Evolutionary conservation across 64 coral and sea anemone species (phyloP).

Genomic region (Montipora capricornis): DNA sequence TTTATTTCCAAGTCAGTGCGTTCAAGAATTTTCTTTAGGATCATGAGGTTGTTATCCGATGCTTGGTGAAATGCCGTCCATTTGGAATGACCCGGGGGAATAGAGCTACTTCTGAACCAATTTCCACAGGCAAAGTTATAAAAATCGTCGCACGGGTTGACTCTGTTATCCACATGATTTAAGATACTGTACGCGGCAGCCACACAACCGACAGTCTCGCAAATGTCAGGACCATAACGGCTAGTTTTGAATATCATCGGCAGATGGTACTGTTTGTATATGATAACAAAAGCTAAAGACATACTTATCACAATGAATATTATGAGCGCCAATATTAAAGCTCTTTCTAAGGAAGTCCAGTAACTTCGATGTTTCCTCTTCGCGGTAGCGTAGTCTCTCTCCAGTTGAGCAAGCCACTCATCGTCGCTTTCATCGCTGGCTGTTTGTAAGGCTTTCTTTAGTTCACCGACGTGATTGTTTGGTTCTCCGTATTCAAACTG

Average conservation of each 20-base stretch:
- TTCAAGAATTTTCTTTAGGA: slow-evolving; percentile 86
- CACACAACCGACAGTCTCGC: slow-evolving; percentile 79
- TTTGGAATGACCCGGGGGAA: slow-evolving; percentile 74
- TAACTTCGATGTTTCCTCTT: slow-evolving; percentile 61
- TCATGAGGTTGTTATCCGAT: slow-evolving; percentile 73
- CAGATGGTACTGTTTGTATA: slow-evolving; percentile 50
- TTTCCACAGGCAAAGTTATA: slow-evolving; percentile 89
- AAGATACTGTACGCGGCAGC: slow-evolving; percentile 87
- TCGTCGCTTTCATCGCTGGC: slow-evolving; percentile 93
- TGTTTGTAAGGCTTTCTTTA: slow-evolving; percentile 72
- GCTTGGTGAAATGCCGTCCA: slow-evolving; percentile 91
- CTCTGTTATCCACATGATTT: slow-evolving; percentile 80
- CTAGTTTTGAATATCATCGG: neutral
- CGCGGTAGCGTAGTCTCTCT: slow-evolving; percentile 87
- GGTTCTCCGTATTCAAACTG: slow-evolving; percentile 82
- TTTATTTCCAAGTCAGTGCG: slow-evolving; percentile 39
- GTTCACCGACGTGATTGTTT: slow-evolving; percentile 31
- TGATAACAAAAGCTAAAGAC: slow-evolving; percentile 77
- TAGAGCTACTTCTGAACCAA: slow-evolving; percentile 74
- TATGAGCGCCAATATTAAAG: slow-evolving; percentile 60
- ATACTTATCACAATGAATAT: slow-evolving; percentile 73
- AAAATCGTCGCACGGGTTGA: slow-evolving; percentile 89
- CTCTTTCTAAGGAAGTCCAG: slow-evolving; percentile 77
- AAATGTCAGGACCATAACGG: slow-evolving; percentile 47
- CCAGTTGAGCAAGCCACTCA: slow-evolving; percentile 90